Conservation (phyloP, 2,113 vertebrate genomes). For the Larimichthys crocea region DNA sequence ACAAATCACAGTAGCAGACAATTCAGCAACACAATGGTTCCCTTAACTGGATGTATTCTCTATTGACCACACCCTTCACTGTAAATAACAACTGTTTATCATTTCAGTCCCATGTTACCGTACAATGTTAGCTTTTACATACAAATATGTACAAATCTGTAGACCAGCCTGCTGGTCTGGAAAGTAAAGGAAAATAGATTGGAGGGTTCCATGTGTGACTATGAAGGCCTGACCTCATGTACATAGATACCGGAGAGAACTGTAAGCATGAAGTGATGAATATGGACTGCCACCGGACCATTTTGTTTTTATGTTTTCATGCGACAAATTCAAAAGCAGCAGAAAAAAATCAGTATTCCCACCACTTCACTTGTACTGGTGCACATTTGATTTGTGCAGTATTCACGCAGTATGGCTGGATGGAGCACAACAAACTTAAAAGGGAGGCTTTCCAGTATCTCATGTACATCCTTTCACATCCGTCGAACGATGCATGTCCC, state of each 20-base stretch:
- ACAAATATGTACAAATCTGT: slow-evolving; percentile 20
- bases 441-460: background rate
- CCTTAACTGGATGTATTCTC: slow-evolving; percentile 22
- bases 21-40: slow-evolving; percentile 26
- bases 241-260: background rate
- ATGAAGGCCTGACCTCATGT: background rate
- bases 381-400: background rate
- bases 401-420: background rate
- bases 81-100: background rate
- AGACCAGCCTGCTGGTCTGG: slow-evolving; percentile 81
- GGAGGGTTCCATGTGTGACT: background rate
- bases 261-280: slow-evolving; percentile 1
- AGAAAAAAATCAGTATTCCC: background rate
- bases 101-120: slow-evolving; percentile 16
- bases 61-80: background rate
- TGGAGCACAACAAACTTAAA: background rate
- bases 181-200: slow-evolving; percentile 39
- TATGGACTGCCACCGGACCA: background rate
- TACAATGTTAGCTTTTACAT: slow-evolving; percentile 14
- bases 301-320: too few species aligned
- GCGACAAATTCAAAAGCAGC: background rate
- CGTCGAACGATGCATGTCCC: slow-evolving; percentile 21
- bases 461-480: slow-evolving; percentile 2
- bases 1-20: slow-evolving; percentile 55
- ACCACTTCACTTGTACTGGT: background rate